Base-by-base conservation (phyloP, 2,113 vertebrate genomes). In the Crotalus horridus region DNA sequence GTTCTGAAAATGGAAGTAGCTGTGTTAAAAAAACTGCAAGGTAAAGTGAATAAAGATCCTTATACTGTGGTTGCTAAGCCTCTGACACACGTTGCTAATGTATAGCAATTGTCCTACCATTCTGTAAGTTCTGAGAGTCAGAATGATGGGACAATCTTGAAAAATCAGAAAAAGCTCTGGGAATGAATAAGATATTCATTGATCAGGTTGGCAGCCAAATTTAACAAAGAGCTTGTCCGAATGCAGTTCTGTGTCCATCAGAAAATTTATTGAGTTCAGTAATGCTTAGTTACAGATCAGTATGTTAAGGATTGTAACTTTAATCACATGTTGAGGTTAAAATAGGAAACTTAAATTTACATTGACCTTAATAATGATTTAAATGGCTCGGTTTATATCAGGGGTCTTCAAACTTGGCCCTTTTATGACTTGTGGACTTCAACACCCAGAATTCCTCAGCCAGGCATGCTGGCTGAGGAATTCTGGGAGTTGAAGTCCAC, bases 1-100 rank as follows among this genome's bases (percentile, higher is more conserved):
- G 99, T 99, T 93, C 97, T 99, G 91, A 99, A 99, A 97, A 99
- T 99, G 99, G 99, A 99, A 97, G 99, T 99, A 90, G 99, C 99
- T 43, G 99, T 99, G 93, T 97, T 99, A 93, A 99, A 99, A 97
- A 99, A 99, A 97, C 97, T 99, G 56, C 99, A 99, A 98, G 99
- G 99, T 99, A 98, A 98, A 97, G 53, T 89, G 94, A 58, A 94
- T 89, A 93, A 85, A 91, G 85, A n/a, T 92, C 87, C n/a, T 87
- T 93, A 48, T 89, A 55, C 48, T 54, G 12, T 88, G 1, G 9
- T 46, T 51, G 81, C 81, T 90, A 86, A 89, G 11, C n/a, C 17
- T 56, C 12, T 43, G 11, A n/a, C 6, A 55, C 46, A n/a, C 33
- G 12, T 92, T 89, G 23, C 87, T 54, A 29, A 88, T 55, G 4